Evolutionary conservation across 2,797 vertebrate species (phyloP), one percentile per base, ranked within the genome.

Genomic region (Cetoscarus ocellatus): DNA sequence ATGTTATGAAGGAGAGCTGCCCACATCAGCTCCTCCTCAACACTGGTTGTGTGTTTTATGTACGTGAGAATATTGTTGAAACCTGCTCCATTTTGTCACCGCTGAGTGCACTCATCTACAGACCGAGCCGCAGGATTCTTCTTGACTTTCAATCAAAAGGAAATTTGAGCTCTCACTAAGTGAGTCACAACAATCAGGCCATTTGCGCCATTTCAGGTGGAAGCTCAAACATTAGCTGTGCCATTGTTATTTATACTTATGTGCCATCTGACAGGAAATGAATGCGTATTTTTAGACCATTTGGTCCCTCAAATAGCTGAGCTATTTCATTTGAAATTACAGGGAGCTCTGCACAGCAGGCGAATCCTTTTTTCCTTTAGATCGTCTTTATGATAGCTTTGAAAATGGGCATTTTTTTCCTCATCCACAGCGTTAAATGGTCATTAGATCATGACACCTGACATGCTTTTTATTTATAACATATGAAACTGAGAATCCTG

Each of bases 201-300:
- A 59, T 74, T 39, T 39, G 38, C 65, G 39, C 19, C 5, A 9
- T 64, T 62, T 64, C 47, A 63, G 65, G 19, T 55, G 58, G 19
- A 42, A 40, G 43, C 79, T 80, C 63, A 75, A 36, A 75, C 44
- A 36, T 42, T 60, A 55, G 75, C 56, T 17, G 75, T 68, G 54
- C 73, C 58, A 15, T 55, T 50, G 59, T 66, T 83, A 61, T 73
- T 72, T 63, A 40, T 79, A 64, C 44, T 63, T 53, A 55, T 45
- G 55, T 47, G 36, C 9, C 35, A 70, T 66, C 70, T 76, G 34
- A 65, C 62, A 75, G 48, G 8, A 72, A 53, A 48, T 48, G 0
- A 61, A 50, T 42, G 3, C 27, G 15, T 83, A 86, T 86, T 88
- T 82, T 81, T 81, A 81, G 60, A 67, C 40, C 34, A 39, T 57